Evolutionary conservation across 2,888 invertebrate species (phyloP), one percentile per base, ranked within the genome.

Genomic region (Drosophila sordidula): DNA sequence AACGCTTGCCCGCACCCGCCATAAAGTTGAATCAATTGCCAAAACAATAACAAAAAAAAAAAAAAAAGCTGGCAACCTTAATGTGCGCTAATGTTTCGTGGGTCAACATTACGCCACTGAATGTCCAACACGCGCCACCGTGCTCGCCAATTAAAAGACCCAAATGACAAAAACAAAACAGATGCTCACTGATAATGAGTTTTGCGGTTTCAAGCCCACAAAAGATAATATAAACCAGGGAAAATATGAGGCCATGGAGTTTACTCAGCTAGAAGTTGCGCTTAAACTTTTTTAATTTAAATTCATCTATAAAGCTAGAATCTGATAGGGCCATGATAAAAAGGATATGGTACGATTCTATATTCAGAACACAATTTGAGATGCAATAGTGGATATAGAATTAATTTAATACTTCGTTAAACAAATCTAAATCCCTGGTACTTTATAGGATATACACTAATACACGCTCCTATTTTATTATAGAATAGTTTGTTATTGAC

Each of bases 1-100:
- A 55, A 74, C 74, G 79, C 70, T 70, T 65, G 61, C 71, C 56
- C 70, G 58, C 72, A 68, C 72, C 44, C 39, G 66, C 65, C 64
- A 80, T 80, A 75, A 75, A 69, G 68, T 75, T 55, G 57, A 70
- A 71, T 74, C 78, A 82, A 77, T 71, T 69, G 76, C 51, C 54
- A 67, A 54, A 38, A 29, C 29, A 42, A 61, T 26, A 18, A 42
- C 32, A 41, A 44, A 4, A 18, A 46, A 14, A 38, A 49, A n/a
- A n/a, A 1, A 38, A 9, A 56, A 56, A 32, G 38, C 36, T 49
- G 46, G 63, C 50, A 45, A 66, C 56, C 66, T 70, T 55, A 77
- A 82, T 55, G 47, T 38, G 54, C 39, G 39, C 47, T 63, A 66
- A 75, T 70, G 39, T 44, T 58, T 63, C 34, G 52, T 45, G 45